A percentile compares a stretch with the other conserved stretches of the same genome.
phyloP scores from a whole-genome alignment of 2,888 invertebrate species.

The Heliconius aoede region DNA sequence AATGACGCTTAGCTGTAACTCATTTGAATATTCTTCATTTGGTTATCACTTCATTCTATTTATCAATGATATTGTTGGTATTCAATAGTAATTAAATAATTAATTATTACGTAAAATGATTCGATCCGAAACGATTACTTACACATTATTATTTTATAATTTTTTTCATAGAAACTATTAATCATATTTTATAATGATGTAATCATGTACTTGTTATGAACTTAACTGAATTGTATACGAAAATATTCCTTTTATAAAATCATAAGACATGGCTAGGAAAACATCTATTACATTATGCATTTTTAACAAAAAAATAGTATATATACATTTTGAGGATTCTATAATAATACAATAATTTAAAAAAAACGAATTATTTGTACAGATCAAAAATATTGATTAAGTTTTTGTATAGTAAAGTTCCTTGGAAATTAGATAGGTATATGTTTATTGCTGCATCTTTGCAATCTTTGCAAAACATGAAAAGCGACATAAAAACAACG shows the following conservation, averaged over 20 bases:
- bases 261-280: not conserved
- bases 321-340: too few relatives aligned
- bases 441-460: not conserved
- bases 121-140: not conserved
- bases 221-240: not conserved
- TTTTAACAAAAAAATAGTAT: not conserved
- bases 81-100: not conserved
- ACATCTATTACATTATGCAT: not conserved
- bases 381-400: not conserved
- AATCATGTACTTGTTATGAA: not conserved
- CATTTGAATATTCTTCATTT: conserved; percentile 51
- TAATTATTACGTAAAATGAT: not conserved
- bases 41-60: not conserved
- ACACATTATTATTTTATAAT: not conserved
- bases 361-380: not conserved
- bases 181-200: not conserved
- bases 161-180: too few relatives aligned
- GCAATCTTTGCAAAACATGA: not conserved
- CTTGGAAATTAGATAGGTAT: not conserved
- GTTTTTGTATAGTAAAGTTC: not conserved
- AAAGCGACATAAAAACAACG: conserved; percentile 1
- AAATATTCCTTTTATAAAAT: not conserved
- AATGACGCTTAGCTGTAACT: conserved; percentile 45
- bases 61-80: not conserved
- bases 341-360: not conserved